Conservation (phyloP, 1,140 invertebrate species). For the Augochlora pura region DNA sequence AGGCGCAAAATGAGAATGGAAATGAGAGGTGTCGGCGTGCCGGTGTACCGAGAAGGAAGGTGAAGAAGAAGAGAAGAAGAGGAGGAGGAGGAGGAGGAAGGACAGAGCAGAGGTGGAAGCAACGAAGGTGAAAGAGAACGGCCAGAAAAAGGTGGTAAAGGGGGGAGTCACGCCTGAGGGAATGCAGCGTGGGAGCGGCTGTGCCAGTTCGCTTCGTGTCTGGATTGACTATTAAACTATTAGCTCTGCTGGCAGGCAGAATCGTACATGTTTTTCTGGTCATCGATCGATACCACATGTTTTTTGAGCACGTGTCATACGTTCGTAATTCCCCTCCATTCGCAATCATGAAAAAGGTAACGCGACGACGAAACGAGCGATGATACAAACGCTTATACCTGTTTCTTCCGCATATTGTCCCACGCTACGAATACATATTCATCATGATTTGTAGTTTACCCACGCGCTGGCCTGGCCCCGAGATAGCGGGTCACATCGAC, state of each 20-base stretch:
- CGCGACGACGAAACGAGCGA: background rate
- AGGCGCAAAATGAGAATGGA: slow-evolving; percentile 61
- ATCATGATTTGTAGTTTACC: slow-evolving; percentile 31
- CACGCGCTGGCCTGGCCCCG: slow-evolving; percentile 44
- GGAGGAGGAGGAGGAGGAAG: slow-evolving; percentile 31
- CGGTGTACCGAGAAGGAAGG: slow-evolving; percentile 27
- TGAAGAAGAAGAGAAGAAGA: slow-evolving; percentile 19
- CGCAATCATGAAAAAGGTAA: background rate
- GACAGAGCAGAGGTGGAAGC: slow-evolving; percentile 47
- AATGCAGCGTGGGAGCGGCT: slow-evolving; percentile 77
- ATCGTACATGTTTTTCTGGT: background rate
- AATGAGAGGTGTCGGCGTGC: slow-evolving; percentile 43
- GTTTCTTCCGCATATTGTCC: slow-evolving; percentile 47
- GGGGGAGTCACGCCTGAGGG: slow-evolving; percentile 73
- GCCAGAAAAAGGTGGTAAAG: slow-evolving; percentile 28
- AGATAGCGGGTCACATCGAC: slow-evolving; percentile 51
- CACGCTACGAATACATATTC: slow-evolving; percentile 49
- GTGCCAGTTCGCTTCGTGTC: slow-evolving; percentile 63
- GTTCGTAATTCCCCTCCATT: too few relatives aligned
- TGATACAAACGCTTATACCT: slow-evolving; percentile 20
- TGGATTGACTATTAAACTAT: slow-evolving; percentile 69
- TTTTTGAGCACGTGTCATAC: too few relatives aligned
- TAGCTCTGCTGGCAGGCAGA: slow-evolving; percentile 51
- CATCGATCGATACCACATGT: too few relatives aligned
- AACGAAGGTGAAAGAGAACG: slow-evolving; percentile 61